Evolutionary conservation across 2,888 invertebrate species (phyloP), one percentile per base, ranked within the genome.

Genomic region (Spisula solida): DNA sequence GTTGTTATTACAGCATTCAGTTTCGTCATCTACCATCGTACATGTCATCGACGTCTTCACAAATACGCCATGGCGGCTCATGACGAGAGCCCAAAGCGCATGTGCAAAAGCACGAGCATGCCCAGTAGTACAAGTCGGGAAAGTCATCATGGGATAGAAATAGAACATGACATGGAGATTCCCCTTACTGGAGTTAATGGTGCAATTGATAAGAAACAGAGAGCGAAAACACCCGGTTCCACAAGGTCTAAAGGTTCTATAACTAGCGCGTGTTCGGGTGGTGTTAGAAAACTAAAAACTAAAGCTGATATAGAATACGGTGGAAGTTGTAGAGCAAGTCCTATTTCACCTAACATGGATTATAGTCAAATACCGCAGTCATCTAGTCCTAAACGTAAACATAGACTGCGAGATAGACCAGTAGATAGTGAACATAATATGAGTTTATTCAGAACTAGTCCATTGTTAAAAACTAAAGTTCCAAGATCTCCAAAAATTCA

Each of bases 61-160:
- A 95, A 95, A 88, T 95, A 95, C 92, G 89, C 93, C 12, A 94
- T 95, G 93, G 94, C 95, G 16, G 92, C 93, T 29, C 94, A 94
- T 14, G 93, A 93, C 34, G 94, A 94, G 56, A 95, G 95, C 34
- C 95, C 95, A 20, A 91, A 89, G 82, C 95, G 95, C 90, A 87
- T 94, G 86, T 92, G 92, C 56, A 94, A 94, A 81, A 94, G 94
- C 85, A 94, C 94, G 41, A 94, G 94, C 90, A 93, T 94, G 92
- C 75, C 75, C 34, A 92, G 90, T 29, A 94, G 93, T 78, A 93
- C 94, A 1, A 93, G 93, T 89, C 93, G 92, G 78, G 92, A 91
- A 55, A 93, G 93, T 86, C 92, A 92, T 90, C 92, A 92, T 82
- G 94, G 94, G 82, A 93, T 93, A 48, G 93, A 94, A 85, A 93